Evolutionary conservation across 1,140 invertebrate species (phyloP), one percentile per base, ranked within the genome.

Genomic region (Tetramorium parvispinum): DNA sequence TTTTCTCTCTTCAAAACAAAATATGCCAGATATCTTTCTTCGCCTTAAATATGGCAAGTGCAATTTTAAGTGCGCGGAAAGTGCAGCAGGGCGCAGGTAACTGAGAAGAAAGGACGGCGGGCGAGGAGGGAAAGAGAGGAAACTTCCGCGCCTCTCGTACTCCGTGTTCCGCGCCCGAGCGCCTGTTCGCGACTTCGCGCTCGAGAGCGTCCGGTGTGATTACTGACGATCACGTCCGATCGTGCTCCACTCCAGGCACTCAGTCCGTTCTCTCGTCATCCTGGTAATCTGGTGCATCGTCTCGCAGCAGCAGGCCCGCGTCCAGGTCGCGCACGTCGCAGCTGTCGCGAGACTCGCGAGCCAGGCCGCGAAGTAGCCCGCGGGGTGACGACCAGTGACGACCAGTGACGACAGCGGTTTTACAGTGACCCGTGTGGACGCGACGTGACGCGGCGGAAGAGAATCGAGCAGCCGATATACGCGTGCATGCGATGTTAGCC

Each of bases 401-500:
- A n/a, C n/a, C n/a, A n/a, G 63, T 59, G 6, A 32, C 53, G 51
- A 53, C 16, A 24, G 21, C 24, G 37, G 77, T 61, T 59, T 49
- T 65, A 61, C 46, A 13, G 32, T 68, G 63, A 40, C 7, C 37
- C 27, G 49, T 51, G 78, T 7, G 68, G 13, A 68, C 43, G n/a
- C 46, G 18, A 18, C 71, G 46, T 13, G 66, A 16, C 61, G 21
- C 78, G 65, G 24, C 66, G 21, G 16, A 66, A n/a, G 37, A 46
- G 37, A 21, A 13, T 66, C 40, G 40, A 66, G 37, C 8, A 53
- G 13, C 7, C 53, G 53, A 59, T 46, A 57, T n/a, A 43, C 51
- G 78, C 40, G 53, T 73, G 27, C 79, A 27, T 83, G 79, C 79
- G 79, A 83, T 83, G 79, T 83, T 83, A 83, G 68, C 40, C 79